Evolutionary conservation across 2,113 vertebrate species (phyloP), one percentile per base, ranked within the genome.

Genomic region (Vulpes lagopus): DNA sequence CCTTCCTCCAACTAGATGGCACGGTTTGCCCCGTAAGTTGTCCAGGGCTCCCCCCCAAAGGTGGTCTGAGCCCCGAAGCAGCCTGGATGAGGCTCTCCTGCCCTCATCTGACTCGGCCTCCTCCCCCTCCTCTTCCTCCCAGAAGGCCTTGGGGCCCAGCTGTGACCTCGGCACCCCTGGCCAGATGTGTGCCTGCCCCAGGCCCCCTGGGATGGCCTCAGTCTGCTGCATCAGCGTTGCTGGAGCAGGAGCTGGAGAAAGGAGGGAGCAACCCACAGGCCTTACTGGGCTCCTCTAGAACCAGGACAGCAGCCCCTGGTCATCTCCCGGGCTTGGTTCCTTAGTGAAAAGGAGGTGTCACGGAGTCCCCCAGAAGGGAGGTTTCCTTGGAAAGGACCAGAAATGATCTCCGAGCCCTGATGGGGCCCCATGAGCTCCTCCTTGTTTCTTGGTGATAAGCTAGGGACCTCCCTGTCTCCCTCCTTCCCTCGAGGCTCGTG

Each of bases 401-500:
- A 10, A 23, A 11, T 38, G 35, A 71, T 78, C n/a, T 17, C 62
- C 69, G 53, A 73, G 87, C 69, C 53, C 38, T 51, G 25, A 16
- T 1, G 4, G 0, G 16, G 38, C 62, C 60, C 62, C 8, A 2
- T 19, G 23, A 25, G 22, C 35, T 27, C 43, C 65, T 38, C 25
- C 74, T 62, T 23, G 5, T 15, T 64, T 64, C 93, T n/a, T 53
- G 53, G 38, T 2, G 53, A 49, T 2, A 35, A 55, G 53, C 27
- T 0, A 11, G 51, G 64, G 35, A 9, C 12, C 51, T 12, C 32
- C 4, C 19, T 6, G 0, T 6, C 8, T 11, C 83, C 14, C 19
- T 60, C 51, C 74, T 20, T 53, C 27, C 65, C 55, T 4, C 19
- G 49, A 38, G 19, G 25, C 43, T 38, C 5, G n/a, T 32, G n/a